phyloP scores from a whole-genome alignment of 2,113 vertebrate genomes.

The Vulpes ferrilata region DNA sequence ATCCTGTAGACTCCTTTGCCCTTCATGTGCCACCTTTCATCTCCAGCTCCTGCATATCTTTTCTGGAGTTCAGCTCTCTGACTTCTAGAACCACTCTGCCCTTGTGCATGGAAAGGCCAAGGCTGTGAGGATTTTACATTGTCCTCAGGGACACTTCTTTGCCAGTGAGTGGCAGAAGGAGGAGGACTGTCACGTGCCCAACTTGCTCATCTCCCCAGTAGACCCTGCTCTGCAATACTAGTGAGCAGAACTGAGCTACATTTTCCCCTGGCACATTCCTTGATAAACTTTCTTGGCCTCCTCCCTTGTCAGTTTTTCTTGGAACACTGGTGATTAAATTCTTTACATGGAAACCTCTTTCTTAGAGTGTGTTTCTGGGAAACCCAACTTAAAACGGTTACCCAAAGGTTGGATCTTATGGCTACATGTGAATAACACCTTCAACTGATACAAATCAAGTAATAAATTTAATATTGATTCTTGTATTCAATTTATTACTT shows the following conservation, averaged over 20 bases:
- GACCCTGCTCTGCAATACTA: not conserved
- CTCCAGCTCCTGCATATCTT: not conserved
- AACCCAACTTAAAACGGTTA: not conserved
- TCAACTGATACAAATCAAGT: not conserved
- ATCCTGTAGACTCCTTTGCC: not conserved
- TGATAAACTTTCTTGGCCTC: not conserved
- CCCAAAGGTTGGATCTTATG: not conserved
- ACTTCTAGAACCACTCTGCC: not conserved
- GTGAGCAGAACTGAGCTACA: not conserved
- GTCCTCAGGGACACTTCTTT: not conserved
- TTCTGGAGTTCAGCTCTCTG: not conserved
- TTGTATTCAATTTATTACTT: not conserved
- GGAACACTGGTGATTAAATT: not conserved
- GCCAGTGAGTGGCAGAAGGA: not conserved
- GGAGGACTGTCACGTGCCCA: not conserved
- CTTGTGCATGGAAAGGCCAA: not conserved
- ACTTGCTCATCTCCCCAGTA: accelerated
- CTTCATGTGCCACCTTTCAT: not conserved
- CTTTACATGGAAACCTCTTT: not conserved
- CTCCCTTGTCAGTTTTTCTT: not conserved
- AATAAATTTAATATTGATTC: not conserved
- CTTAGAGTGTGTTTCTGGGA: not conserved
- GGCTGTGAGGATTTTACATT: not conserved
- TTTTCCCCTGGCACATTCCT: not conserved
- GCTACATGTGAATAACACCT: not conserved